Conservation (phyloP, 2,113 vertebrate species). For the Octodon degus region DNA sequence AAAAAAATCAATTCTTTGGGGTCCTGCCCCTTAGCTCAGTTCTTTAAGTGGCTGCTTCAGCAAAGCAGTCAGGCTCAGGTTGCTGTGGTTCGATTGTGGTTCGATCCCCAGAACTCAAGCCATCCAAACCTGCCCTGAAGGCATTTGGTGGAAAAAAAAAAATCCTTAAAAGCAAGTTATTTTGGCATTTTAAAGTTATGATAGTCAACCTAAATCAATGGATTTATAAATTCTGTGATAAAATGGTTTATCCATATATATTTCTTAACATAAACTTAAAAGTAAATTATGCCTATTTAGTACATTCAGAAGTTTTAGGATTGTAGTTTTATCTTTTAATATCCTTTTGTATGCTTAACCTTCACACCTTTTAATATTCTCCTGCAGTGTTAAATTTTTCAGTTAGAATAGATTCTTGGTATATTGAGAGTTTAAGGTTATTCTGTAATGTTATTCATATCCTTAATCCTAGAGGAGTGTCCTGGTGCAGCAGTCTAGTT, state of each 20-base stretch:
- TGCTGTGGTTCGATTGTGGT: too few species aligned
- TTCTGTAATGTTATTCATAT: not conserved
- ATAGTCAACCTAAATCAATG: not conserved
- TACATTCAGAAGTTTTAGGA: slow-evolving; percentile 27
- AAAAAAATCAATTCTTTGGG: too few species aligned
- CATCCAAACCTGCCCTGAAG: too few species aligned
- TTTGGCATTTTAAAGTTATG: not conserved
- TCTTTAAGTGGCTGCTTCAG: too few species aligned
- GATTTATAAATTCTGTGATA: not conserved
- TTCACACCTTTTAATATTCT: slow-evolving; percentile 19
- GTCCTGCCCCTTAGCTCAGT: too few species aligned
- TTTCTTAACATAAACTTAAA: slow-evolving; percentile 26
- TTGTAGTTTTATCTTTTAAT: not conserved
- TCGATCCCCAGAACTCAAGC: too few species aligned
- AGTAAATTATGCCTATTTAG: slow-evolving; percentile 2
- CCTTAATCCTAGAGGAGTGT: not conserved
- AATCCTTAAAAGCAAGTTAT: too few species aligned
- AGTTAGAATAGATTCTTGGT: not conserved
- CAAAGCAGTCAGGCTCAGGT: too few species aligned
- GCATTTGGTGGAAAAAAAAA: too few species aligned
- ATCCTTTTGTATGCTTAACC: not conserved
- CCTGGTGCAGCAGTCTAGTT: not conserved
- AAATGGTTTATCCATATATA: not conserved
- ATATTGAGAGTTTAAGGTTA: slow-evolving; percentile 5
- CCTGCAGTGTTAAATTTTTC: not conserved